Conservation (phyloP, 2,113 vertebrate genomes). For the Erpornis zantholeuca region DNA sequence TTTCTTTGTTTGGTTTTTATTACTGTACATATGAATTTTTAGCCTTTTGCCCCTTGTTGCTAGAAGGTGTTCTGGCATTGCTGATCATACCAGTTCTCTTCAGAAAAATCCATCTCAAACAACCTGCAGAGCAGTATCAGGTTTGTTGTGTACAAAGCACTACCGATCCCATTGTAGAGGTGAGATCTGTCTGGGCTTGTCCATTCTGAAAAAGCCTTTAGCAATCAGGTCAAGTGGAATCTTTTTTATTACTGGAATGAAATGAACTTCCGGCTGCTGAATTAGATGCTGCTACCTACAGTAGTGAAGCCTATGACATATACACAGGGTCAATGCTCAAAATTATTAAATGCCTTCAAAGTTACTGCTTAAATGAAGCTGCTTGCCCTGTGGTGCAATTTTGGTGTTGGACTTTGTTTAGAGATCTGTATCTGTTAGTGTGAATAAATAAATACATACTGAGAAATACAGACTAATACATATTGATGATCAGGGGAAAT, state of each 20-base stretch:
- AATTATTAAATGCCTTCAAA: not conserved
- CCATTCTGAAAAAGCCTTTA: not conserved
- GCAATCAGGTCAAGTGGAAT: not conserved
- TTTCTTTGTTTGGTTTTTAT: not conserved
- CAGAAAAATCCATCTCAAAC: not conserved
- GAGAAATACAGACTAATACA: not conserved
- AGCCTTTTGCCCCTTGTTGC: not conserved
- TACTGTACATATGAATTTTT: not conserved
- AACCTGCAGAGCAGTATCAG: not conserved
- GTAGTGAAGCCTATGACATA: not conserved
- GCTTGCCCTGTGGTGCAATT: not conserved
- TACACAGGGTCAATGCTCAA: not conserved
- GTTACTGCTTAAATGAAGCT: not conserved
- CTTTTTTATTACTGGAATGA: not conserved
- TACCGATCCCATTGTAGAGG: not conserved
- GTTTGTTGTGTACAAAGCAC: slow-evolving; percentile 1
- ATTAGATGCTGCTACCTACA: not conserved
- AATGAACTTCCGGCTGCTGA: not conserved
- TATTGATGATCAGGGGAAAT: not conserved
- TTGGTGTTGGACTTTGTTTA: not conserved
- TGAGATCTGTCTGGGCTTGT: slow-evolving; percentile 19
- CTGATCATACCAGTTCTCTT: not conserved
- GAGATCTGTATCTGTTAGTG: not conserved
- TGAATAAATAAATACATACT: not conserved
- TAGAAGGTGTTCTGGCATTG: not conserved